Conservation (phyloP, 2,113 vertebrate species). For the Menidia beryllina region DNA sequence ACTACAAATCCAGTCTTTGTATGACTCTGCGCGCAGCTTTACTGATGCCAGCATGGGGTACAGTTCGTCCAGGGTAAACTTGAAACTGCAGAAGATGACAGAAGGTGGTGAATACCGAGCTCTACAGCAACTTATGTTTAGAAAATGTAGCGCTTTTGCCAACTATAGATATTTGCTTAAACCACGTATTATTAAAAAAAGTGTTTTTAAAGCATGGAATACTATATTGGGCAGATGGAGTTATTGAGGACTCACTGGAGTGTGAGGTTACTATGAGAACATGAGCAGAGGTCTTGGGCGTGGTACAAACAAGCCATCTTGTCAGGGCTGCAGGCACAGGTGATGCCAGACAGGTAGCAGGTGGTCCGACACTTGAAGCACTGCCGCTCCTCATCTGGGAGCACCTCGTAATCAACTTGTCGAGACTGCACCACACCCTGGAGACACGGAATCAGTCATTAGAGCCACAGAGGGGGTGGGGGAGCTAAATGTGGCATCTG, state of each 20-base stretch:
- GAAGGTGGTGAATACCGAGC: neutral
- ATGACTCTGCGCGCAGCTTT: constrained; percentile 88
- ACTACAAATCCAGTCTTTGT: constrained; percentile 88
- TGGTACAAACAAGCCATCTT: constrained; percentile 92
- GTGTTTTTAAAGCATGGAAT: neutral
- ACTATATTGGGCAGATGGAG: constrained; percentile 18
- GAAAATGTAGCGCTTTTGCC: no score
- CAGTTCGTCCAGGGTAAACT: constrained; percentile 90
- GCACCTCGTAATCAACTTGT: constrained; percentile 88
- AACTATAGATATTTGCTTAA: neutral
- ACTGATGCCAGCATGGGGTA: constrained; percentile 87
- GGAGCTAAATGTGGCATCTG: constrained; percentile 30
- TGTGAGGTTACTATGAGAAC: constrained; percentile 85
- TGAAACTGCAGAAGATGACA: constrained; percentile 82
- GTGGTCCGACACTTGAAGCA: constrained; percentile 95
- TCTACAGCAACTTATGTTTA: no score
- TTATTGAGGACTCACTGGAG: constrained; percentile 85
- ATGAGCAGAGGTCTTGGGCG: constrained; percentile 87
- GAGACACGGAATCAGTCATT: constrained; percentile 45
- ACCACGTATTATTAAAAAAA: neutral
- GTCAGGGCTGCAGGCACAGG: constrained; percentile 89
- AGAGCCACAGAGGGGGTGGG: constrained; percentile 13
- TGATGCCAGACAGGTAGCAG: constrained; percentile 95
- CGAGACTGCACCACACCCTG: constrained; percentile 89
- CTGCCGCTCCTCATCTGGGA: constrained; percentile 95